Evolutionary conservation across 2,888 invertebrate species (phyloP).

Genomic region (Stenolophus ochropezus): DNA sequence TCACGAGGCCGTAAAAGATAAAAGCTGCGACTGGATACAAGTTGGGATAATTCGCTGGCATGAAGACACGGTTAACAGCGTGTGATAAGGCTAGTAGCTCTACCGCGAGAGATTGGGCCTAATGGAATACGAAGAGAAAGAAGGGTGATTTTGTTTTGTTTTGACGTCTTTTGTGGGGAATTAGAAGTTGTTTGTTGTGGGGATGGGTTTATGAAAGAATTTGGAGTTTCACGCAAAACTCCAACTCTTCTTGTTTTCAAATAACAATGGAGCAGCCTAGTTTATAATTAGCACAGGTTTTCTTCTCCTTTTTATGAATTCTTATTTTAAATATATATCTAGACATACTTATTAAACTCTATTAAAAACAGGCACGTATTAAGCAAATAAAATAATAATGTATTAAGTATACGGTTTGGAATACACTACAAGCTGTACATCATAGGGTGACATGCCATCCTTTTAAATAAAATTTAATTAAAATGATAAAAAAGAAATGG

Average conservation of each 20-base stretch:
- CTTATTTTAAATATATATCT: too few species aligned
- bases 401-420: too few species aligned
- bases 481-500: too few species aligned
- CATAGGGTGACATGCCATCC: too few species aligned
- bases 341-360: too few species aligned
- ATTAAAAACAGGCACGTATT: too few species aligned
- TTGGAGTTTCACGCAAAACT: background rate
- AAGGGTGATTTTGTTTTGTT: slow-evolving; percentile 32
- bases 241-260: background rate
- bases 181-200: slow-evolving; percentile 1
- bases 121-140: background rate
- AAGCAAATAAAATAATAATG: too few species aligned
- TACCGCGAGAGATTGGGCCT: background rate
- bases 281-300: background rate
- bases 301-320: background rate
- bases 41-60: slow-evolving; percentile 2
- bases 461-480: too few species aligned
- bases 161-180: slow-evolving; percentile 24
- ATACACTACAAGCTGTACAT: too few species aligned
- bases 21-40: slow-evolving; percentile 34
- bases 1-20: slow-evolving; percentile 32
- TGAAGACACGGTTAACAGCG: slow-evolving; percentile 28
- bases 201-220: background rate
- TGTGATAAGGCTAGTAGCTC: slow-evolving; percentile 7
- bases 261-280: background rate